These are phyloP conservation scores for Amyelois transitella DNA, from an alignment of 1,140 invertebrate genomes.

Conservation along the genomic window DNA sequence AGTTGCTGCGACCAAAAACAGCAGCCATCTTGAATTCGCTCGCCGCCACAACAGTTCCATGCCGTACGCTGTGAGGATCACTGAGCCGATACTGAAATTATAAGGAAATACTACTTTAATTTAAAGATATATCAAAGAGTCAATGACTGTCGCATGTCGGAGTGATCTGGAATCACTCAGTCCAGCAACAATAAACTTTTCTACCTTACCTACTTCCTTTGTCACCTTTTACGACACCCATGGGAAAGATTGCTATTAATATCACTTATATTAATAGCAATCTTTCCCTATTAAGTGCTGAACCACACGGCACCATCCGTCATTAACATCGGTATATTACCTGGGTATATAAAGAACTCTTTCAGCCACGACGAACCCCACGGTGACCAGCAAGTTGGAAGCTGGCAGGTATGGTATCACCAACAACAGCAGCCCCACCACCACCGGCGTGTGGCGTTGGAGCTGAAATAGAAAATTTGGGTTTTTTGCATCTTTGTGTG, in stretches of 20 bases:
- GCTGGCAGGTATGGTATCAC: conserved; percentile 90
- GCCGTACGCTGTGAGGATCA: conserved; percentile 78
- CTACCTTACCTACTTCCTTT: too few species aligned
- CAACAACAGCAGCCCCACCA: conserved; percentile 79
- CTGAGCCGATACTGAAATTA: conserved; percentile 79
- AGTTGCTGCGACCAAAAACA: conserved; percentile 69
- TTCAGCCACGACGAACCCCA: conserved; percentile 94
- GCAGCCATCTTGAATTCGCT: conserved; percentile 43
- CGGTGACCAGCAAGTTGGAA: conserved; percentile 89
- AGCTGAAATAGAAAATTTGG: conserved; percentile 23
- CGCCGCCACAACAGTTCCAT: conserved; percentile 77
- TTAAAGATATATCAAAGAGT: too few species aligned
- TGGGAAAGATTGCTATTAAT: too few species aligned
- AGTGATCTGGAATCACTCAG: too few species aligned
- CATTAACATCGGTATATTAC: conserved; percentile 72
- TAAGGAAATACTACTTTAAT: too few species aligned
- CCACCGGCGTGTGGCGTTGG: conserved; percentile 76
- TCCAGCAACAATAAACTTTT: too few species aligned
- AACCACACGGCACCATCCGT: too few species aligned
- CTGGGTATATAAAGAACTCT: conserved; percentile 93
- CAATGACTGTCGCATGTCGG: too few species aligned
- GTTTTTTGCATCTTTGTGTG: background rate
- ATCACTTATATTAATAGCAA: too few species aligned
- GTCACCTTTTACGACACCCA: too few species aligned
- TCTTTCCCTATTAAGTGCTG: too few species aligned